These are phyloP conservation scores for Todiramphus chloris DNA, from an alignment of 2,113 vertebrate species.

Conservation along the genomic window DNA sequence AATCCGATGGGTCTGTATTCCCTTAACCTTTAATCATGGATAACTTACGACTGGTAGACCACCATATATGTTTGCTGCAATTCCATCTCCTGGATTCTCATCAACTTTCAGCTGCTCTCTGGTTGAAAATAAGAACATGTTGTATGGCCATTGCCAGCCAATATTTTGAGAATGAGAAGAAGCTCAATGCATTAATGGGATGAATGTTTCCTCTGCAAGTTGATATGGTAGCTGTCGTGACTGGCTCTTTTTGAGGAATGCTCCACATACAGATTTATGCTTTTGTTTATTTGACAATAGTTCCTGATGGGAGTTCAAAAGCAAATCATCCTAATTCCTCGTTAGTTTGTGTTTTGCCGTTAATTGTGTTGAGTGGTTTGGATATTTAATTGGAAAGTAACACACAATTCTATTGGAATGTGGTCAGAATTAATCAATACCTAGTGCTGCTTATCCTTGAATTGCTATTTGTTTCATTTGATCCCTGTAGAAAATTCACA, in stretches of 20 bases:
- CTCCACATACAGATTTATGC: background rate
- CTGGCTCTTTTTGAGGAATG: background rate
- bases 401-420: conserved; percentile 31
- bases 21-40: background rate
- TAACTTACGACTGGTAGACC: background rate
- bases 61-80: background rate
- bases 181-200: background rate
- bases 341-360: conserved; percentile 51
- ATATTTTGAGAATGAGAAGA: background rate
- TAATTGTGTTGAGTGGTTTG: conserved; percentile 27
- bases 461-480: background rate
- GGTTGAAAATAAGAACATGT: background rate
- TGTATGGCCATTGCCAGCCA: background rate
- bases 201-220: background rate
- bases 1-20: background rate
- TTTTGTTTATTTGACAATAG: conserved; percentile 32
- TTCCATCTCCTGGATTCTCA: background rate
- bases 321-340: conserved; percentile 43
- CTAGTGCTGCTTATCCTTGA: background rate
- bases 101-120: background rate
- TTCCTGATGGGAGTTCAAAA: conserved; percentile 17
- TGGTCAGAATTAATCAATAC: conserved; percentile 52
- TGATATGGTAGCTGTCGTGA: background rate
- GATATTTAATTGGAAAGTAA: conserved; percentile 50
- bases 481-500: conserved; percentile 5